Evolutionary conservation across 2,113 vertebrate genomes (phyloP), one percentile per base, ranked within the genome.

Genomic region (Emydura subglobosa): DNA sequence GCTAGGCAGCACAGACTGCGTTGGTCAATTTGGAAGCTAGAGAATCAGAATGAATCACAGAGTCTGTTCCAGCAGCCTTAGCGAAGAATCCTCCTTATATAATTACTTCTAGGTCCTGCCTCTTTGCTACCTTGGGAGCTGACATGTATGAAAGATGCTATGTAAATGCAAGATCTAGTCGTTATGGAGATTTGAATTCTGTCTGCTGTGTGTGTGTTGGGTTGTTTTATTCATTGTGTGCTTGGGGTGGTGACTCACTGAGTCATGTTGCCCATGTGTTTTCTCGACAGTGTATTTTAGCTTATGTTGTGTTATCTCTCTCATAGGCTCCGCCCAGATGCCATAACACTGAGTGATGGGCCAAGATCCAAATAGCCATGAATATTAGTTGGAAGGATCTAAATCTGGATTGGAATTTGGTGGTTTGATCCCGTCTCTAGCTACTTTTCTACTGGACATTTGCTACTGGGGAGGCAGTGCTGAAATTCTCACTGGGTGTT

Each of bases 1-100:
- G 9, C 61, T 0, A 2, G 19, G 42, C 7, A 8, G 74, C 0
- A 19, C 27, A 0, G 51, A 44, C 72, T 25, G 10, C 44, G 22
- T 24, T 76, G 10, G 42, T 44, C 42, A 76, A 22, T 76, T 61
- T 65, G 53, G 4, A 82, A 49, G 57, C 87, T 89, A 0, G 21
- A 7, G 90, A 88, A 54, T 47, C 42, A 10, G 79, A 11, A 55
- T 17, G 2, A 49, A 59, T 19, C 42, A 0, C 1, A 1, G 42
- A 42, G 22, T 83, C 79, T 72, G 57, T 76, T 78, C 53, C 5
- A 6, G 3, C 1, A 7, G n/a, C 0, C 86, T 82, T 42, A 9
- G 34, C 39, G 51, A 59, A 65, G 85, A 65, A 42, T 47, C 72
- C 82, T 54, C 72, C 83, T 82, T 47, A 8, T n/a, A 1, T 50